Percentiles rank a stretch among this genome's conserved stretches.
These are phyloP conservation scores for Onychostoma macrolepis DNA, from an alignment of 2,113 vertebrate genomes.

Conservation along the genomic window DNA sequence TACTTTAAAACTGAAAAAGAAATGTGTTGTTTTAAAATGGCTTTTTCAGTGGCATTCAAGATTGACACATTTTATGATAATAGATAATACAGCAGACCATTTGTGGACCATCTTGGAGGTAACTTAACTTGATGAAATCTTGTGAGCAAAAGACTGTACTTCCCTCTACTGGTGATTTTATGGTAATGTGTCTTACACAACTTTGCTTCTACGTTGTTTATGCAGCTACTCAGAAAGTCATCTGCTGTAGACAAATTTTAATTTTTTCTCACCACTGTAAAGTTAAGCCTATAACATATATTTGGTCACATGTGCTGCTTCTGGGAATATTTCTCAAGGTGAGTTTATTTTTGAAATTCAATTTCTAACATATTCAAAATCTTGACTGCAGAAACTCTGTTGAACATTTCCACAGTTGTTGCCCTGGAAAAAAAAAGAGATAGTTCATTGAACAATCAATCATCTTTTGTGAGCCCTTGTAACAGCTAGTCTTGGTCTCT, in stretches of 20 bases:
- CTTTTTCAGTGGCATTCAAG: not conserved
- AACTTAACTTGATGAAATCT: not conserved
- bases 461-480: not conserved
- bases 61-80: not conserved
- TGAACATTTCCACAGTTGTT: not conserved
- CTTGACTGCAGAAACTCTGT: not conserved
- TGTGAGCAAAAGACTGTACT: slow-evolving; percentile 7
- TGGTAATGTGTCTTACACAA: not conserved
- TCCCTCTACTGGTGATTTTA: slow-evolving; percentile 46
- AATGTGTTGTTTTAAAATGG: not conserved
- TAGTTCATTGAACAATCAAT: not conserved
- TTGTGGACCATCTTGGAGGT: not conserved
- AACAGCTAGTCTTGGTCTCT: not conserved
- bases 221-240: not conserved
- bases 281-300: not conserved
- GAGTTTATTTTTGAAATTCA: not conserved
- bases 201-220: not conserved
- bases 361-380: not conserved
- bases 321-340: not conserved
- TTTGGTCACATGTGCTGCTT: not conserved
- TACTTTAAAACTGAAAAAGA: not conserved
- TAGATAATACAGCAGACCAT: not conserved
- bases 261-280: not conserved
- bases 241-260: not conserved
- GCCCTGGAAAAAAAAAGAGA: not conserved